A percentile compares a stretch with the other conserved stretches of the same genome.
phyloP scores from a whole-genome alignment of 2,113 vertebrate genomes.

The Prietella phreatophila region DNA sequence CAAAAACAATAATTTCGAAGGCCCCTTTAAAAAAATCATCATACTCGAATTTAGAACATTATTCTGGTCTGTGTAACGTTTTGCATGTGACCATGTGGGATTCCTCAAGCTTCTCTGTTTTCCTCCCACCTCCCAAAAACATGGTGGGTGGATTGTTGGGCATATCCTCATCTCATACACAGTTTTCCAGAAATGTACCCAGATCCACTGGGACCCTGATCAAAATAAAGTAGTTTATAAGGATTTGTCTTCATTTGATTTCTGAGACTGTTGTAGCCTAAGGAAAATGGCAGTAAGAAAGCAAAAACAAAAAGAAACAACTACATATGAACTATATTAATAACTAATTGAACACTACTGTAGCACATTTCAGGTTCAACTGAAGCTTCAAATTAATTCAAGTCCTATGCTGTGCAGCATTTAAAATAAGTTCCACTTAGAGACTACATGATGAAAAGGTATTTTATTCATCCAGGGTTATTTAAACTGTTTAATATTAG shows the following conservation, averaged over 20 bases:
- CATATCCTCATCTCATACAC: background rate
- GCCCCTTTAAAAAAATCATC: background rate
- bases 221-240: background rate
- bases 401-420: background rate
- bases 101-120: background rate
- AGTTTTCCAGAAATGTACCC: background rate
- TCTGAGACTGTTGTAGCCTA: background rate
- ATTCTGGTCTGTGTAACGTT: background rate
- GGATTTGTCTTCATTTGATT: background rate
- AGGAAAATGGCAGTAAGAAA: background rate
- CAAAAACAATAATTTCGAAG: background rate
- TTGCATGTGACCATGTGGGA: background rate
- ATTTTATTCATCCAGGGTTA: background rate
- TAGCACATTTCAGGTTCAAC: slow-evolving; percentile 18
- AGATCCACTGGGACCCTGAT: background rate
- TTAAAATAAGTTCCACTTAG: background rate
- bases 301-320: background rate
- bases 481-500: background rate
- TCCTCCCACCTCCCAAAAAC: background rate
- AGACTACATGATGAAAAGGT: background rate
- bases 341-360: background rate
- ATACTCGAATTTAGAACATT: background rate
- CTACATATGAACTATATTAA: background rate
- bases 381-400: slow-evolving; percentile 25
- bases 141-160: background rate